phyloP scores from a whole-genome alignment of 2,797 vertebrate species.

The Poecilia picta region DNA sequence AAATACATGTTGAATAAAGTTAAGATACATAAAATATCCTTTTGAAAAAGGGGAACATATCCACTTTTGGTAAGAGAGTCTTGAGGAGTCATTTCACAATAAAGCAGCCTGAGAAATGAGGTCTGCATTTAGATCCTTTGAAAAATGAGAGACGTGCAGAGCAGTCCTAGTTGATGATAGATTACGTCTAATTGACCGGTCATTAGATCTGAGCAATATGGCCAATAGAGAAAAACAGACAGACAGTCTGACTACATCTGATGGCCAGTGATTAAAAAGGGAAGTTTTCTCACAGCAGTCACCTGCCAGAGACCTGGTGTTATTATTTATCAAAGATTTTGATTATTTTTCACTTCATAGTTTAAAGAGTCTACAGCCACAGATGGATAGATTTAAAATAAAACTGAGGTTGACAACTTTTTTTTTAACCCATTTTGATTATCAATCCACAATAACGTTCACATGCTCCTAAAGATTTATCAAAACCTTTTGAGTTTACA shows the following conservation, averaged over 20 bases:
- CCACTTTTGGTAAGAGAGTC: neutral
- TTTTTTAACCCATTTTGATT: neutral
- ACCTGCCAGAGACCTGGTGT: conserved; percentile 22
- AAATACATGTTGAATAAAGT: neutral
- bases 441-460: neutral
- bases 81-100: neutral
- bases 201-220: conserved; percentile 60
- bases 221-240: conserved; percentile 48
- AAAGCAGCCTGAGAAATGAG: neutral
- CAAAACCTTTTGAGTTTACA: neutral
- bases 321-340: conserved; percentile 22
- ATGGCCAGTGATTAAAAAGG: conserved; percentile 40
- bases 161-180: conserved; percentile 78
- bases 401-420: neutral
- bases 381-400: neutral
- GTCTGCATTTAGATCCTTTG: neutral
- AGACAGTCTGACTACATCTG: conserved; percentile 52
- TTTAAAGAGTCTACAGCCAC: neutral
- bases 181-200: conserved; percentile 63
- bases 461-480: neutral
- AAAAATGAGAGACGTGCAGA: conserved; percentile 83
- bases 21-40: neutral
- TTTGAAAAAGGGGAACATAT: neutral
- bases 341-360: neutral
- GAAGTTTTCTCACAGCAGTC: conserved; percentile 47